Base-by-base conservation (phyloP, 1,140 invertebrate genomes). In the Augochlora pura region DNA sequence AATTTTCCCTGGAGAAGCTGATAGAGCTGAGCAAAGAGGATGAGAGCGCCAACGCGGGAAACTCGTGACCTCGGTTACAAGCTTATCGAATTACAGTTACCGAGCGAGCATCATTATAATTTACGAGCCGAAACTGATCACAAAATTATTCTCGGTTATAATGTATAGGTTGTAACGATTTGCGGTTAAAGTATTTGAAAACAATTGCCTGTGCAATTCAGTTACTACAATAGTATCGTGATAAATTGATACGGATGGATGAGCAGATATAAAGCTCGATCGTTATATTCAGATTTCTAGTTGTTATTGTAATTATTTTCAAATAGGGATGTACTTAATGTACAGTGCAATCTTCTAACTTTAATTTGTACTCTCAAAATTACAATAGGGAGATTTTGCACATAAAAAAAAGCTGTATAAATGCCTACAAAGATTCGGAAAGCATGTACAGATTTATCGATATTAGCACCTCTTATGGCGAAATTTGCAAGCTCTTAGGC, bases 1-100 rank as follows among this genome's bases (percentile, higher is more conserved):
- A 91, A 72, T 87, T 92, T 21, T 85, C 86, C 10, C 74, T 90
- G 27, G 80, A 86, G n/a, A 88, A 80, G 54, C 78, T 83, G 49
- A 77, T 85, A 10, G 76, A 76, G 23, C 71, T 67, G 64, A 87
- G 76, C 74, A 87, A 84, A 65, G 86, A 85, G 27, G 76, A 85
- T 8, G 81, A 86, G 21, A 42, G 78, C 16, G 88, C 83, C 64
- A 85, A 81, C 12, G 16, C 63, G 3, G 83, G 84, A 73, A 77
- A 88, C 75, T 89, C 90, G 90, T 91, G 90, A 91, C 90, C 86
- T 69, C 74, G 77, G 74, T 75, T 79, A 73, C 70, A 75, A 59
- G 46, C 80, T 23, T 57, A 57, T 23, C 54, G 54, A 57, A 57
- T 57, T 57, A 23, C n/a, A 23, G 54, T 23, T 57, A n/a, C 9